These are phyloP conservation scores for Neolamprologus longior DNA, from an alignment of 2,113 vertebrate species.

Conservation along the genomic window DNA sequence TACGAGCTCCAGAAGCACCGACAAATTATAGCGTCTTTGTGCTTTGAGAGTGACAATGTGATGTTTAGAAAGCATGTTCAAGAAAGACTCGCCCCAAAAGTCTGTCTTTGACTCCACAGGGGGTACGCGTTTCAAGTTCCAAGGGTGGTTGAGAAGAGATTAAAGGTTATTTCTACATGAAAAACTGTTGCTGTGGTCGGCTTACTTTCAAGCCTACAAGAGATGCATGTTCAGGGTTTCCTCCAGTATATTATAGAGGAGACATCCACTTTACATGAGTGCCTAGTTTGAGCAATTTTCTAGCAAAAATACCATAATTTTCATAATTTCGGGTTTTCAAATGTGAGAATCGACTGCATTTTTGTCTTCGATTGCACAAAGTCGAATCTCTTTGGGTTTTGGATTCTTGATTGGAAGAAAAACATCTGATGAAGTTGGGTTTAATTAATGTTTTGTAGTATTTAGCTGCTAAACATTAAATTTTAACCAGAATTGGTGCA, in stretches of 20 bases:
- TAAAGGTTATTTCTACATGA: background rate
- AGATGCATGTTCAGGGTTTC: background rate
- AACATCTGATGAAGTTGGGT: background rate
- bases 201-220: background rate
- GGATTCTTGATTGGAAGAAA: background rate
- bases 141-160: background rate
- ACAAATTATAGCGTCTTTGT: background rate
- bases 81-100: background rate
- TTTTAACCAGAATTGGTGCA: background rate
- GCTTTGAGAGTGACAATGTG: background rate
- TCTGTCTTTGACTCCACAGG: background rate
- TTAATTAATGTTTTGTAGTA: background rate
- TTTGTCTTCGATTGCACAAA: background rate
- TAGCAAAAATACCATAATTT: background rate
- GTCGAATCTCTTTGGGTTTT: background rate
- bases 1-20: background rate
- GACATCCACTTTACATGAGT: background rate
- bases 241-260: background rate
- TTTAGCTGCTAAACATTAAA: background rate
- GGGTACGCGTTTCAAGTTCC: background rate
- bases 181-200: background rate
- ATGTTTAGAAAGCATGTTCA: background rate
- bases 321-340: background rate
- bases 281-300: background rate
- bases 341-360: background rate